Evolutionary conservation across 2,888 invertebrate genomes (phyloP).

Genomic region (Penaeus monodon): DNA sequence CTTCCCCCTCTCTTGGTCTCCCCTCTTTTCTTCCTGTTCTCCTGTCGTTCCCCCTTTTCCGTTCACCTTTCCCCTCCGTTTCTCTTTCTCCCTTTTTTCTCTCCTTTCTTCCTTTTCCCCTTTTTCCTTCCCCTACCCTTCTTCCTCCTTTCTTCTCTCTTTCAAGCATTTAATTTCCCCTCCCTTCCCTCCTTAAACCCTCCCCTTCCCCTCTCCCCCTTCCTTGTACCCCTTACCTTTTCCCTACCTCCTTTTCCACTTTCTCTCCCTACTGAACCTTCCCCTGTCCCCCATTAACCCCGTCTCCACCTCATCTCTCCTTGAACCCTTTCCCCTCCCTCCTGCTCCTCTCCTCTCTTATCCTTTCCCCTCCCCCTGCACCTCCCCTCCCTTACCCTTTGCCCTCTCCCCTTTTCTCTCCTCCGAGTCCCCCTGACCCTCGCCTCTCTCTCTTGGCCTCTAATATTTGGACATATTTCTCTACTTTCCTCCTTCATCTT

Average conservation of each 20-base stretch:
- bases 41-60: background rate
- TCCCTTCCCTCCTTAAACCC: background rate
- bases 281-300: background rate
- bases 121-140: background rate
- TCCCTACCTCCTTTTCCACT: background rate
- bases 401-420: background rate
- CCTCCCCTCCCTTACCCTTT: background rate
- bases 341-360: background rate
- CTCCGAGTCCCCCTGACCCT: background rate
- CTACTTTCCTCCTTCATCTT: constrained; percentile 6
- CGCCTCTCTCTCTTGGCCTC: background rate
- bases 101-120: background rate
- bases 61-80: constrained; percentile 1
- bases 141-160: background rate
- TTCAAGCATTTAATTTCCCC: background rate
- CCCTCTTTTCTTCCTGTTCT: background rate
- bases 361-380: background rate
- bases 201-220: background rate
- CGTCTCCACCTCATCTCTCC: background rate
- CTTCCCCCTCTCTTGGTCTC: background rate
- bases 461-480: constrained; percentile 1
- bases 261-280: background rate
- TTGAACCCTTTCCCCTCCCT: background rate
- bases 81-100: background rate
- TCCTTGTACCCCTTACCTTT: background rate